phyloP scores from a whole-genome alignment of 2,113 vertebrate species.

The Sisor rabdophorus region DNA sequence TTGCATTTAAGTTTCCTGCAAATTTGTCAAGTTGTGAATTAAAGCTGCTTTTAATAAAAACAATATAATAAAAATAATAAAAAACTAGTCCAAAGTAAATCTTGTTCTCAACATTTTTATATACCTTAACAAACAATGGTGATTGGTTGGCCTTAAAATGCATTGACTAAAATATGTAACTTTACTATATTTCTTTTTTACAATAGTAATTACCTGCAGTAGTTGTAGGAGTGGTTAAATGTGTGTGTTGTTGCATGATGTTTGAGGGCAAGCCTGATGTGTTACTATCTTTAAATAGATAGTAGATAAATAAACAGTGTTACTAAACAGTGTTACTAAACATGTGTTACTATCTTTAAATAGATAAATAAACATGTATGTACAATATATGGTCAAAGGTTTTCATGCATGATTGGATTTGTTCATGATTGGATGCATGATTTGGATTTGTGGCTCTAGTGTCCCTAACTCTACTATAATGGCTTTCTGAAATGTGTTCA shows the following conservation, averaged over 20 bases:
- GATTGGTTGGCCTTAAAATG: neutral
- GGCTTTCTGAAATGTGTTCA: neutral
- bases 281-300: neutral
- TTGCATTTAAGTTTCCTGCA: neutral
- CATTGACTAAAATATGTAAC: neutral
- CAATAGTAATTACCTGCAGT: neutral
- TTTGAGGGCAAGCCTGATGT: neutral
- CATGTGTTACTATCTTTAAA: neutral
- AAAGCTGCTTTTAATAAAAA: neutral
- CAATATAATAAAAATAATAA: neutral
- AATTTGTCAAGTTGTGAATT: slow-evolving; percentile 1
- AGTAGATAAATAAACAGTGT: neutral
- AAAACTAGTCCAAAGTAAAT: neutral
- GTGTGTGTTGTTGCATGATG: slow-evolving; percentile 20
- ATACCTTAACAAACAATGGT: neutral
- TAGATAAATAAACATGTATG: neutral
- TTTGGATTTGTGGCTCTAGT: neutral
- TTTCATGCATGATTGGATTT: neutral
- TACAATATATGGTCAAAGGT: neutral
- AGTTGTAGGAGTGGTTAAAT: neutral
- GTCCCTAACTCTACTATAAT: neutral
- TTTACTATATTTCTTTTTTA: neutral
- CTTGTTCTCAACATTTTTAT: neutral
- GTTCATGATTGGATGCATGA: neutral
- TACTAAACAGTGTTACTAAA: too few relatives aligned